Conservation (phyloP, 2,797 vertebrate genomes). For the Leptodactylus fallax region DNA sequence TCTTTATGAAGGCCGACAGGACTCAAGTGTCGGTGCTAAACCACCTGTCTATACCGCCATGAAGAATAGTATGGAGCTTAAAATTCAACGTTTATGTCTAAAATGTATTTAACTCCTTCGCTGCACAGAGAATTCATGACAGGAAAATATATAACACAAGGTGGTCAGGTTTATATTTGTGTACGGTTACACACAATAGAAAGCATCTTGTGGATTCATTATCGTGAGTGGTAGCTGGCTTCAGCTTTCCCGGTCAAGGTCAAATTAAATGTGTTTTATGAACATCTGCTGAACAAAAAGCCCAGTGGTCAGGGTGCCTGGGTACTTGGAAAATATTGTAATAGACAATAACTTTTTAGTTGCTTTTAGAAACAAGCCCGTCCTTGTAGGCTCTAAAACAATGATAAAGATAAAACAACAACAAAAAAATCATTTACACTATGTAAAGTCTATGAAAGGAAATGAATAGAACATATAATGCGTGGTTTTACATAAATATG, state of each 20-base stretch:
- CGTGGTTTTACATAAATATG: no score
- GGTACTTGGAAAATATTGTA: neutral
- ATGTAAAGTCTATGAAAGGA: neutral
- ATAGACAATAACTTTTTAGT: neutral
- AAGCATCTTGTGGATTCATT: slow-evolving; percentile 8
- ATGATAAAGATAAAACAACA: neutral
- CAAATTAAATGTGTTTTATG: slow-evolving; percentile 17
- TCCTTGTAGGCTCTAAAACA: neutral
- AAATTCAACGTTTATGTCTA: neutral
- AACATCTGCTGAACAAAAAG: slow-evolving; percentile 19
- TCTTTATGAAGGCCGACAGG: slow-evolving; percentile 32
- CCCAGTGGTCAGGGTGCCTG: neutral
- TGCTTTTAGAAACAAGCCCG: neutral
- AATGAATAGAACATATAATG: neutral
- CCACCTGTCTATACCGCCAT: slow-evolving; percentile 43
- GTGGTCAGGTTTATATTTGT: neutral
- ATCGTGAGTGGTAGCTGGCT: slow-evolving; percentile 3
- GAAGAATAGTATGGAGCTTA: neutral
- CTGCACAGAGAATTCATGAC: neutral
- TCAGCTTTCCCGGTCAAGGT: neutral
- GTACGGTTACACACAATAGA: neutral
- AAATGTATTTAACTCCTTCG: neutral
- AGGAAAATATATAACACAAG: neutral
- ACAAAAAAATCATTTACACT: neutral
- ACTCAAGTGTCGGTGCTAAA: slow-evolving; percentile 50